Conservation (phyloP, 2,113 vertebrate genomes). For the Climacteris rufus region DNA sequence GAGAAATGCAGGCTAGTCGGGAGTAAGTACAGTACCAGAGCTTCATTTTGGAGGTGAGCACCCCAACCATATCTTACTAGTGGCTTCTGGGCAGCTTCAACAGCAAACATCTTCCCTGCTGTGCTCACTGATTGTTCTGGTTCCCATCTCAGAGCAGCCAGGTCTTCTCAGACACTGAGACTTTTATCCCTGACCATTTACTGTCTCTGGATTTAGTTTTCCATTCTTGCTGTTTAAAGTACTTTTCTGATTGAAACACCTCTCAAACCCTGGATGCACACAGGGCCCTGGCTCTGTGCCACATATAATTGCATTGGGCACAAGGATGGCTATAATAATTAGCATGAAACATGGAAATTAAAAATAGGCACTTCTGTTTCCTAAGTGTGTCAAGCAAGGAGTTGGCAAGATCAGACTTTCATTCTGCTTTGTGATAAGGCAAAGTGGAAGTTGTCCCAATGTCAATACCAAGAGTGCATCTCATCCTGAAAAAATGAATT, state of each 20-base stretch:
- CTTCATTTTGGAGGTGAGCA: not conserved
- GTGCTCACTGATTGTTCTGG: not conserved
- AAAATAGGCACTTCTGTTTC: not conserved
- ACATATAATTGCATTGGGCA: not conserved
- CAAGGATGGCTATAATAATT: not conserved
- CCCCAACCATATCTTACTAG: not conserved
- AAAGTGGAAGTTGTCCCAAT: not conserved
- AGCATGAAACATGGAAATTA: not conserved
- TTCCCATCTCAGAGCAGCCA: not conserved
- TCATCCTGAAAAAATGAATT: not conserved
- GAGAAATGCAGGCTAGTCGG: not conserved
- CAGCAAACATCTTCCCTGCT: not conserved
- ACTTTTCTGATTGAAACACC: not conserved
- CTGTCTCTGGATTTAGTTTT: not conserved
- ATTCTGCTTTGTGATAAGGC: not conserved
- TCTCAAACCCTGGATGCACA: not conserved
- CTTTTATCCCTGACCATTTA: not conserved
- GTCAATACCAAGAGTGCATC: not conserved
- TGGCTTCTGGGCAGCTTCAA: not conserved
- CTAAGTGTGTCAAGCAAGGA: not conserved
- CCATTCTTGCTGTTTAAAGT: not conserved
- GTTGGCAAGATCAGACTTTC: not conserved
- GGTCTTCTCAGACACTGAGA: not conserved
- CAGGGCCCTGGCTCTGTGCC: not conserved
- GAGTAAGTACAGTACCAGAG: not conserved